Evolutionary conservation across 2,113 vertebrate species (phyloP), one percentile per base, ranked within the genome.

Genomic region (Microcebus murinus): DNA sequence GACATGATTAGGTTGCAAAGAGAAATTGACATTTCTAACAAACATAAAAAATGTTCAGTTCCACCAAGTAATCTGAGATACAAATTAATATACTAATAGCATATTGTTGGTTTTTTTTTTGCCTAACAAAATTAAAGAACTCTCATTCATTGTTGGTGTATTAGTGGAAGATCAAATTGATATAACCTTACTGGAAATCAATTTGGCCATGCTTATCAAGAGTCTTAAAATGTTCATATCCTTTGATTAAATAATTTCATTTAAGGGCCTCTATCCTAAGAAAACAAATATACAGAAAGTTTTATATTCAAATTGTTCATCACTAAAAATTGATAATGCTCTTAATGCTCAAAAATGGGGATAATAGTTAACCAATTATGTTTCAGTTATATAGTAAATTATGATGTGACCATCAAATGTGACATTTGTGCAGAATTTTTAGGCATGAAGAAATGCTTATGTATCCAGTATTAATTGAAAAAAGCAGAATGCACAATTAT

Each of bases 271-370:
- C 8, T 39, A 36, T 86, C 55, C 57, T 65, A 57, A 74, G 65
- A 84, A 91, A 86, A 83, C 8, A 74, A 92, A 73, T 39, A 59
- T 13, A 27, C 13, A 59, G 39, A 71, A 79, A 80, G 34, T 52
- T 80, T 89, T 50, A 21, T 80, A 12, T 84, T 92, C 79, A 83
- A 74, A 67, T 65, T 20, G 20, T 59, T 90, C 36, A 68, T 48
- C 45, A 14, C 86, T 87, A 48, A 92, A 93, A 81, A 15, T 21
- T 52, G 34, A 4, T 86, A 55, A 36, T 70, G 61, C 81, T 89
- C 92, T 74, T 88, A 76, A 95, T 96, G 79, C 39, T 82, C 34
- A 70, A 74, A 71, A 80, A 48, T 50, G 63, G 65, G 73, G n/a
- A 36, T 63, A 52, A 39, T 34, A 34, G 65, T 73, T 86, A 73